phyloP scores from a whole-genome alignment of 1,140 invertebrate genomes.

The Oryctes rhinoceros region DNA sequence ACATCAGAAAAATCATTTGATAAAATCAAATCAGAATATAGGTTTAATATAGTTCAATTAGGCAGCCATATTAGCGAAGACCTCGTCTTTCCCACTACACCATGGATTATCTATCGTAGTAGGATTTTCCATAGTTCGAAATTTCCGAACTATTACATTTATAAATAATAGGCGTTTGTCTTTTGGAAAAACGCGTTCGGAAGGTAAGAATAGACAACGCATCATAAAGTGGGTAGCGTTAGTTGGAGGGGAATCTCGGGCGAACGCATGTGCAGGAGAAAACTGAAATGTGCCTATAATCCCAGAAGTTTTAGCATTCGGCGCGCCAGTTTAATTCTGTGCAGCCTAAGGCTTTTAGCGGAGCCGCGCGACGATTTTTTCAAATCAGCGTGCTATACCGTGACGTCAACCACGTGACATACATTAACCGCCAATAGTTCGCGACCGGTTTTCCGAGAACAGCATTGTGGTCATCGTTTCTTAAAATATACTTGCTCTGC shows the following conservation, averaged over 20 bases:
- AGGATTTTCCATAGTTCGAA: too few relatives aligned
- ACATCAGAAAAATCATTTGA: too few relatives aligned
- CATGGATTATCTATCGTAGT: too few relatives aligned
- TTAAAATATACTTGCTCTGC: constrained; percentile 33
- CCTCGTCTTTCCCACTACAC: too few relatives aligned
- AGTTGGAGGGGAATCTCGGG: background rate
- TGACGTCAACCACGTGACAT: constrained; percentile 30
- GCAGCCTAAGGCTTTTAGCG: background rate
- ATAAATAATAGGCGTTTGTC: too few relatives aligned
- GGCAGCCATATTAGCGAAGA: too few relatives aligned
- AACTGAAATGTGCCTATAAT: background rate
- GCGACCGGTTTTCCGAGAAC: constrained; percentile 34
- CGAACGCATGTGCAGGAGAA: background rate
- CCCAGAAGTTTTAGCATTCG: background rate
- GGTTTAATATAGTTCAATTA: too few relatives aligned
- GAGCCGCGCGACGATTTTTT: background rate
- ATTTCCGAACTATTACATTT: too few relatives aligned
- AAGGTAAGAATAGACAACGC: background rate
- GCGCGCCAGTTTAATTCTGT: background rate
- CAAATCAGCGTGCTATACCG: background rate
- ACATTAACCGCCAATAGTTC: constrained; percentile 29
- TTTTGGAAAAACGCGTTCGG: too few relatives aligned
- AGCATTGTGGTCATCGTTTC: constrained; percentile 33
- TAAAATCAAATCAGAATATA: too few relatives aligned
- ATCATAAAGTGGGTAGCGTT: background rate